Evolutionary conservation across 1,140 invertebrate species (phyloP).

Genomic region (Anthonomus grandis): DNA sequence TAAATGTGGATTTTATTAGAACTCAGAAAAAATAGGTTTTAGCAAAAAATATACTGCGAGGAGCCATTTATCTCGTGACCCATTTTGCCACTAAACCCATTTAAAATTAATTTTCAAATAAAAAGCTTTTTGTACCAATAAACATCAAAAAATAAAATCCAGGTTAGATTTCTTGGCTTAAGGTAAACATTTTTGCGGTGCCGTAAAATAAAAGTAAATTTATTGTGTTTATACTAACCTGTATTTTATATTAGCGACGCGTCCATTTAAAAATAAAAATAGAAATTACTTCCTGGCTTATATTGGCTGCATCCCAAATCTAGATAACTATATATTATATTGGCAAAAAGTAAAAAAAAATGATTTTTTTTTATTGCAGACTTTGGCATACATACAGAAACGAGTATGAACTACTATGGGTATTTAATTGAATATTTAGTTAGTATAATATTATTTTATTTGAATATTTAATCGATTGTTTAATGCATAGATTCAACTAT

Average conservation of each 20-base stretch:
- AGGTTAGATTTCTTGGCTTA: constrained; percentile 23
- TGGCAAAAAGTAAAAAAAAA: too few relatives aligned
- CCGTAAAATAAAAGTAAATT: constrained; percentile 23
- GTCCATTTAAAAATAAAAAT: constrained; percentile 20
- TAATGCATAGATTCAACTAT: too few relatives aligned
- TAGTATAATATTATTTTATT: too few relatives aligned
- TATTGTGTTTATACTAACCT: constrained; percentile 16
- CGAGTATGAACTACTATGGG: too few relatives aligned
- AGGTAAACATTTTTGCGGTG: constrained; percentile 27
- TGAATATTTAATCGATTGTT: too few relatives aligned
- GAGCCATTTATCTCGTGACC: constrained; percentile 21
- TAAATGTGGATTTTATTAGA: too few relatives aligned
- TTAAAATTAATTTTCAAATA: constrained; percentile 19
- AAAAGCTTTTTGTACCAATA: constrained; percentile 20
- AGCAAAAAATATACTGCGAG: too few relatives aligned
- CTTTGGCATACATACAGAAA: too few relatives aligned
- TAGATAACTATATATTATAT: too few relatives aligned
- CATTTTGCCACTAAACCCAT: constrained; percentile 7
- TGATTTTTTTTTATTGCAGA: too few relatives aligned
- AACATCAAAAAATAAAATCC: constrained; percentile 24
- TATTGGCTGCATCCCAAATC: constrained; percentile 20
- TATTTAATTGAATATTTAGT: too few relatives aligned
- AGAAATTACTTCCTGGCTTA: constrained; percentile 17
- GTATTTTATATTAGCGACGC: constrained; percentile 16
- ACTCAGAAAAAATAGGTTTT: too few relatives aligned